Evolutionary conservation across 2,888 invertebrate species (phyloP).

Genomic region (Microdon myrmicae): DNA sequence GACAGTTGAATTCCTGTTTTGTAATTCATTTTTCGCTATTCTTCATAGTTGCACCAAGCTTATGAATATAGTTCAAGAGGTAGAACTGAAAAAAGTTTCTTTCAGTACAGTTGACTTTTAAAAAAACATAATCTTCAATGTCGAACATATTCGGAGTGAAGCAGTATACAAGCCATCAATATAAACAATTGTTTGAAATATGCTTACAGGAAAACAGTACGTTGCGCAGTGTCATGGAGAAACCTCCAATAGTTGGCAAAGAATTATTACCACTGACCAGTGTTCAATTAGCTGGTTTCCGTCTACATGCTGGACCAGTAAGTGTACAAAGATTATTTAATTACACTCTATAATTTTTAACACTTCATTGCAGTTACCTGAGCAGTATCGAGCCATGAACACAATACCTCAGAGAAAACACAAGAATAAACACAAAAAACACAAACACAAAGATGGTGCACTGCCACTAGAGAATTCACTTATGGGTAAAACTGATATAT

Average conservation of each 20-base stretch:
- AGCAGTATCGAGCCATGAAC: constrained; percentile 93
- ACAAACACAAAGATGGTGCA: constrained; percentile 90
- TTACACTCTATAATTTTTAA: constrained; percentile 1
- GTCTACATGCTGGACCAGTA: constrained; percentile 91
- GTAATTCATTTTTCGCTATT: no score
- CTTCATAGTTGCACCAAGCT: no score
- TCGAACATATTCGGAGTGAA: background rate
- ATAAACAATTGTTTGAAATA: constrained; percentile 16
- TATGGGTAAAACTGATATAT: constrained; percentile 70
- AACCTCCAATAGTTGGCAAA: constrained; percentile 92
- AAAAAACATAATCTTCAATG: no score
- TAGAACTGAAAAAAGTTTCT: no score
- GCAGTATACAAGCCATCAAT: constrained; percentile 57
- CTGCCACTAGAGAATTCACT: constrained; percentile 80
- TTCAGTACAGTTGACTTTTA: no score
- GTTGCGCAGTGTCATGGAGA: constrained; percentile 91
- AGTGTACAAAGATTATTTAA: constrained; percentile 29
- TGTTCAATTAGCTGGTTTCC: constrained; percentile 90
- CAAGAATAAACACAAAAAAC: constrained; percentile 95
- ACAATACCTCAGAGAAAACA: constrained; percentile 92
- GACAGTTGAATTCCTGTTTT: no score
- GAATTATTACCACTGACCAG: constrained; percentile 87
- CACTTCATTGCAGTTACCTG: constrained; percentile 76
- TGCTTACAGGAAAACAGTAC: constrained; percentile 84
- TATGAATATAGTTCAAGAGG: no score